These are phyloP conservation scores for Ectemnius cavifrons DNA, from an alignment of 2,888 invertebrate species.

Conservation along the genomic window DNA sequence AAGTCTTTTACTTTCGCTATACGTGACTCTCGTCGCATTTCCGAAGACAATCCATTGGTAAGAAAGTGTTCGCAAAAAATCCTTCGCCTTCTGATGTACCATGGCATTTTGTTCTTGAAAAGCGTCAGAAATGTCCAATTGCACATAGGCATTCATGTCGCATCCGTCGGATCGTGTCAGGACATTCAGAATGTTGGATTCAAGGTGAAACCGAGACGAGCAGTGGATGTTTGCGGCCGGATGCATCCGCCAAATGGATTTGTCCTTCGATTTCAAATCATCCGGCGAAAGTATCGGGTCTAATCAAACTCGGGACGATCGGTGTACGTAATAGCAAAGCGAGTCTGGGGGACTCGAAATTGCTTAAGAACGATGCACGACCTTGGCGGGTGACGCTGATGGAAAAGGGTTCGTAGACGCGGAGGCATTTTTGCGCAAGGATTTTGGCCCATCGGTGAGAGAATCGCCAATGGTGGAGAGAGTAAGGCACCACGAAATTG, in stretches of 20 bases:
- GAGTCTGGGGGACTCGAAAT: constrained; percentile 12
- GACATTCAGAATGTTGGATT: constrained; percentile 4
- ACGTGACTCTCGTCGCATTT: constrained; percentile 17
- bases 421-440: constrained; percentile 20
- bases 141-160: too few relatives aligned
- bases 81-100: too few relatives aligned
- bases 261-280: constrained; percentile 54
- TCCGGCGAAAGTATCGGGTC: constrained; percentile 50
- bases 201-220: constrained; percentile 47
- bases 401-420: constrained; percentile 31
- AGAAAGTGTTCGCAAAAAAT: constrained; percentile 1
- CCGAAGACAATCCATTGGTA: neutral
- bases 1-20: constrained; percentile 38
- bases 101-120: too few relatives aligned
- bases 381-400: constrained; percentile 37
- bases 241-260: constrained; percentile 53
- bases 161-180: too few relatives aligned
- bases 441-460: neutral
- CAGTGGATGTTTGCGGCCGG: constrained; percentile 39
- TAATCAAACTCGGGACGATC: constrained; percentile 32
- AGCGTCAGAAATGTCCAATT: too few relatives aligned
- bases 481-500: neutral
- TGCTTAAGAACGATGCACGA: constrained; percentile 48
- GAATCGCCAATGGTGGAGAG: too few relatives aligned
- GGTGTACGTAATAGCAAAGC: constrained; percentile 13